Conservation (phyloP, 1,140 invertebrate species). For the Cydia splendana region DNA sequence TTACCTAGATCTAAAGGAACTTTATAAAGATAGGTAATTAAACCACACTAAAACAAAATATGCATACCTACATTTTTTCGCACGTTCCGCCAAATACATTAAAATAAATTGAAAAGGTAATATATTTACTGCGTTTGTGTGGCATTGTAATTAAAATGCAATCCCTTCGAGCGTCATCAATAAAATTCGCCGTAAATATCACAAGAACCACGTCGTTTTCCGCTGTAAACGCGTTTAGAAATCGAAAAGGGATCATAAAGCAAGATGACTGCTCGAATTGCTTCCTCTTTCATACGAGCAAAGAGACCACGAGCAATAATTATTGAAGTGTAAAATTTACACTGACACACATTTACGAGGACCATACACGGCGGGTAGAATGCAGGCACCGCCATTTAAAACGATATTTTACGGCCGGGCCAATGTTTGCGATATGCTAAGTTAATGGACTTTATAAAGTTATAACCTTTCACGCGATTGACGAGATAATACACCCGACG, state of each 20-base stretch:
- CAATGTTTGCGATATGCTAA: conserved; percentile 57
- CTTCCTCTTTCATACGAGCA: conserved; percentile 53
- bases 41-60: not conserved
- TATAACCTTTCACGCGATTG: conserved; percentile 67
- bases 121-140: not conserved
- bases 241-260: conserved; percentile 62
- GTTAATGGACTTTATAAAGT: conserved; percentile 67
- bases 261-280: conserved; percentile 51
- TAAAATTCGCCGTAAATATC: conserved; percentile 35
- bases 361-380: conserved; percentile 41
- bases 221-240: conserved; percentile 58
- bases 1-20: not conserved
- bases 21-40: not conserved
- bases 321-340: conserved; percentile 66
- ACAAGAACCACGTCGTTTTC: conserved; percentile 51
- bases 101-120: not conserved
- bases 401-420: conserved; percentile 53
- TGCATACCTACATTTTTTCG: not conserved
- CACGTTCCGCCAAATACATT: not conserved
- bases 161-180: conserved; percentile 20
- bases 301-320: conserved; percentile 52
- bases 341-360: conserved; percentile 59
- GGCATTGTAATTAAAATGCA: conserved; percentile 19
- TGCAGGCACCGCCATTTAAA: conserved; percentile 51
- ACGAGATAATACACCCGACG: conserved; percentile 62